Percentiles rank a stretch among this genome's conserved stretches.
phyloP scores from a whole-genome alignment of 2,888 invertebrate genomes.

The Scrobipalpa atriplicella region DNA sequence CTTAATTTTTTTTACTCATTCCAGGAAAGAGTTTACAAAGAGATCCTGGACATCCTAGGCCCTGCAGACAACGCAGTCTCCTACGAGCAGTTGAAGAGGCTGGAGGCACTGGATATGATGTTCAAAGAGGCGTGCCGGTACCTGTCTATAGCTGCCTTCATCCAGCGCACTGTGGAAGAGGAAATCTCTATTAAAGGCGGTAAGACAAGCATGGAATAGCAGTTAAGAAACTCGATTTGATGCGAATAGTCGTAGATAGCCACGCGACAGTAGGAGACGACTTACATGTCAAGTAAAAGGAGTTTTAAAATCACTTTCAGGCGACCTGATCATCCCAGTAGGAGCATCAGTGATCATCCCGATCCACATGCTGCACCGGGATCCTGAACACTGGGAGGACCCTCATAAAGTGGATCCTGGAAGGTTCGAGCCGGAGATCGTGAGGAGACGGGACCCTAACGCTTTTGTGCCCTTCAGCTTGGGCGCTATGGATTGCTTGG shows the following conservation, averaged over 20 bases:
- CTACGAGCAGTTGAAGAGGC: constrained; percentile 55
- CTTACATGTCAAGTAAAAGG: background rate
- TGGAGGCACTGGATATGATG: constrained; percentile 63
- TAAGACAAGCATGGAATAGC: too few relatives aligned
- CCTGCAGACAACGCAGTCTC: constrained; percentile 44
- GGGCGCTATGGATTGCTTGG: constrained; percentile 72
- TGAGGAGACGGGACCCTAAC: constrained; percentile 58
- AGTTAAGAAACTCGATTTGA: too few relatives aligned
- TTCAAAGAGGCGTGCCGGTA: constrained; percentile 65
- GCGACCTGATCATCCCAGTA: constrained; percentile 58
- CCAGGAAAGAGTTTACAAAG: constrained; percentile 62
- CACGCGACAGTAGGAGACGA: too few relatives aligned
- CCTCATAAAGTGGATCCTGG: constrained; percentile 62
- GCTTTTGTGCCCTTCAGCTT: constrained; percentile 69
- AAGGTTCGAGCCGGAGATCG: constrained; percentile 62
- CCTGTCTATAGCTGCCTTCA: constrained; percentile 63
- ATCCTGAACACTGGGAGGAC: constrained; percentile 62
- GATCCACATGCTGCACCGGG: constrained; percentile 64
- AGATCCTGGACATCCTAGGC: constrained; percentile 57
- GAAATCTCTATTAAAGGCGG: constrained; percentile 64
- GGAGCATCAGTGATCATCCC: constrained; percentile 64
- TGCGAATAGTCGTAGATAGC: too few relatives aligned
- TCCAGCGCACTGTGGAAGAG: constrained; percentile 66
- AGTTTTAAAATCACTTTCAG: constrained; percentile 45
- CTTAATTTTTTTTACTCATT: constrained; percentile 30